phyloP scores from a whole-genome alignment of 2,888 invertebrate species.

The Dicyrtoma fusca region DNA sequence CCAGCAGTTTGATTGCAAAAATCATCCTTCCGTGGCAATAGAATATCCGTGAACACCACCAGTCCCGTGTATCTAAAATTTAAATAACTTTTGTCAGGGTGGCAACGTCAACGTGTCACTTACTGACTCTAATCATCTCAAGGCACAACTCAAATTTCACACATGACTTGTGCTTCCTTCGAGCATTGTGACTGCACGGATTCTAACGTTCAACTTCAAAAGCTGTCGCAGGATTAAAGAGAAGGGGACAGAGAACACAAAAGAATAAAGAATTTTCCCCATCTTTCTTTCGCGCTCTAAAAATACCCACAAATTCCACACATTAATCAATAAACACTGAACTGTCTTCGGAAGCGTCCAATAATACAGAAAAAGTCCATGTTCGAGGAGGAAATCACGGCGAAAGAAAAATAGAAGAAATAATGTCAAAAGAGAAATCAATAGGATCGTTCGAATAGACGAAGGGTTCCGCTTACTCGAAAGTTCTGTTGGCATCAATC shows the following conservation, averaged over 20 bases:
- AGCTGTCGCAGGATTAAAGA: slow-evolving; percentile 15
- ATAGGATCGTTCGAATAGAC: neutral
- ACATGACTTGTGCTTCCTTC: neutral
- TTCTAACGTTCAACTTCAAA: neutral
- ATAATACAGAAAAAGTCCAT: neutral
- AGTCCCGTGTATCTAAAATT: slow-evolving; percentile 70
- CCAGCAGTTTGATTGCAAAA: slow-evolving; percentile 75
- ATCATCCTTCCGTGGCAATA: slow-evolving; percentile 70
- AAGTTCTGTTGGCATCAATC: slow-evolving; percentile 90
- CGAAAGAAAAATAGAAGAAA: neutral
- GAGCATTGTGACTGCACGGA: neutral
- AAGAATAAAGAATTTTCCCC: slow-evolving; percentile 11
- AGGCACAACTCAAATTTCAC: slow-evolving; percentile 17
- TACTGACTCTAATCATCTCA: too few relatives aligned
- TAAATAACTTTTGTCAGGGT: slow-evolving; percentile 8
- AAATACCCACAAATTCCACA: slow-evolving; percentile 4
- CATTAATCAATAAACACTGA: slow-evolving; percentile 13
- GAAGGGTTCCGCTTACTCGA: slow-evolving; percentile 67
- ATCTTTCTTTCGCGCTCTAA: neutral
- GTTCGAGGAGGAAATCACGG: neutral
- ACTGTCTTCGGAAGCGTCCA: slow-evolving; percentile 9
- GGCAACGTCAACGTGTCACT: neutral
- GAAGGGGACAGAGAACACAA: slow-evolving; percentile 8
- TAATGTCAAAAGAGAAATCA: slow-evolving; percentile 2
- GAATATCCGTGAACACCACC: slow-evolving; percentile 87